Percentiles rank a stretch among this genome's conserved stretches.
These are phyloP conservation scores for Hemiprocne comata DNA, from an alignment of 2,113 vertebrate species.

Conservation along the genomic window DNA sequence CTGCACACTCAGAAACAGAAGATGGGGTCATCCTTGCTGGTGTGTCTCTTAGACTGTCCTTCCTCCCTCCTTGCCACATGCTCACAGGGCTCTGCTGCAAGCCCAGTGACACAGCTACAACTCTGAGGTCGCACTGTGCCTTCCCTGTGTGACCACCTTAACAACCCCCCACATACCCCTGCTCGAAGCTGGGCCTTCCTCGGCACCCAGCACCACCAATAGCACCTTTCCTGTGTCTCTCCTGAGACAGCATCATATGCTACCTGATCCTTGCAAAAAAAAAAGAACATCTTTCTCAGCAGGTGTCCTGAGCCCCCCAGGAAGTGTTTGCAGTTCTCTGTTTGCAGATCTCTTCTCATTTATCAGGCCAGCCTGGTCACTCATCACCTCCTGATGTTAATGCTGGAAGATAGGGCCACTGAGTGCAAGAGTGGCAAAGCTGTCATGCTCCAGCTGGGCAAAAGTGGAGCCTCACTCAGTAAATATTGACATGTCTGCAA, in stretches of 20 bases:
- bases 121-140: neutral
- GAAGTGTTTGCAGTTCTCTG: conserved; percentile 65
- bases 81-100: neutral
- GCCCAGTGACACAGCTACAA: neutral
- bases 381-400: conserved; percentile 68
- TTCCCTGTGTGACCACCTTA: neutral
- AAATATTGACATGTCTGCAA: conserved; percentile 68
- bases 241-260: neutral
- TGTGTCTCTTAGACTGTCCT: neutral
- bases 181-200: neutral
- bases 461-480: conserved; percentile 60
- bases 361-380: conserved; percentile 53
- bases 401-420: conserved; percentile 39
- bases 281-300: conserved; percentile 43
- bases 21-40: neutral
- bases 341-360: conserved; percentile 65
- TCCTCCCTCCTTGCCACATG: rapidly evolving
- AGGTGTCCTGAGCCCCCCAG: conserved; percentile 57
- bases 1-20: neutral
- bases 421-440: conserved; percentile 61
- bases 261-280: conserved; percentile 36
- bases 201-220: neutral
- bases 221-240: neutral
- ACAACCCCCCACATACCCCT: rapidly evolving
- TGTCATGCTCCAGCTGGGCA: conserved; percentile 62